Evolutionary conservation across 1,140 invertebrate genomes (phyloP).

Genomic region (Panonychus citri): DNA sequence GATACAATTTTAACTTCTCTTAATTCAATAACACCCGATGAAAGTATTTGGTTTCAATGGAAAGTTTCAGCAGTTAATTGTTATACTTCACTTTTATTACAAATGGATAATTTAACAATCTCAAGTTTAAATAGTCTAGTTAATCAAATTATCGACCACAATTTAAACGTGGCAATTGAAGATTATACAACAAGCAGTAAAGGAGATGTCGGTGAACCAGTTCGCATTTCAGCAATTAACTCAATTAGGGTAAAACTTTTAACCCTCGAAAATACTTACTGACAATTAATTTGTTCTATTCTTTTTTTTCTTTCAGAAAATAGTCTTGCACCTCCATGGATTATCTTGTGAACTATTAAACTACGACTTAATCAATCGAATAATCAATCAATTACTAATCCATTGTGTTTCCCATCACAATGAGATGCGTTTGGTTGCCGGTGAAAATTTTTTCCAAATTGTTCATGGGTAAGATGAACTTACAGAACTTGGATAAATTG

Average conservation of each 20-base stretch:
- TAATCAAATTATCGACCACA: not conserved
- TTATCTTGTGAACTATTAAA: not conserved
- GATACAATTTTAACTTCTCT: not conserved
- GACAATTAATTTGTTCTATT: not conserved
- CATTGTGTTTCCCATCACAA: constrained; percentile 3
- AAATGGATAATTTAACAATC: not conserved
- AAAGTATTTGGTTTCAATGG: not conserved
- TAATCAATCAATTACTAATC: not conserved
- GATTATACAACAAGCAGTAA: constrained; percentile 1
- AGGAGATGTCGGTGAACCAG: not conserved
- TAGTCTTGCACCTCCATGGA: not conserved
- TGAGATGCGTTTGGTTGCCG: not conserved
- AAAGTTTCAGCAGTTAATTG: not conserved
- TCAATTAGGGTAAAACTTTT: not conserved
- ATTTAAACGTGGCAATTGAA: not conserved
- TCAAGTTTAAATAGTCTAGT: not conserved
- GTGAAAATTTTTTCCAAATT: not conserved
- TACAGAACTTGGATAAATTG: not conserved
- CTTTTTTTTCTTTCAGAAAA: not conserved
- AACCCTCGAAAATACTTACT: not conserved
- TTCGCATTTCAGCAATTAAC: not conserved
- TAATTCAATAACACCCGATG: too few species aligned
- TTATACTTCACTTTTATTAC: not conserved
- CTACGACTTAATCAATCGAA: not conserved
- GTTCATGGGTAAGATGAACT: not conserved